Evolutionary conservation across 2,113 vertebrate genomes (phyloP), one percentile per base, ranked within the genome.

Genomic region (Loxodonta africana): DNA sequence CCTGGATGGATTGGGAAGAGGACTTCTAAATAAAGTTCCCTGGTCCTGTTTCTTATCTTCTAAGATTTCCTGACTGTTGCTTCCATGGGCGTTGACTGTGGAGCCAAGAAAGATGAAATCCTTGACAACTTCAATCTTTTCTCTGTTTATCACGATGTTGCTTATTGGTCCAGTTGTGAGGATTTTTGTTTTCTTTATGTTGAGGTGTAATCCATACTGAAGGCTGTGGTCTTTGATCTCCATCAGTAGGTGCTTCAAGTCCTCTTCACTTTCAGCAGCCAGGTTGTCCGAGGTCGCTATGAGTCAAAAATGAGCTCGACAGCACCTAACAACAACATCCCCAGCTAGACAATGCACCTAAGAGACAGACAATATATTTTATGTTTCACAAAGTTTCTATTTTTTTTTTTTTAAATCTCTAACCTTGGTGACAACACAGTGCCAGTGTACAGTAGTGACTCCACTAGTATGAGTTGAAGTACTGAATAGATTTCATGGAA

Each of bases 331-430:
- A 73, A n/a, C 71, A n/a, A 37, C 18, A 37, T 23, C 63, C 44
- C 92, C 48, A 33, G 46, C 46, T 15, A 57, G 74, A 77, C 9
- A 78, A 74, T 20, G 30, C 7, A 78, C 26, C 51, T 51, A 90
- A 67, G 48, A 8, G 48, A 23, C n/a, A 82, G 69, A 78, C 65
- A 69, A 46, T 30, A 21, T 12, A 80, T 53, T 83, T 37, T 76
- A 80, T 76, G 83, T 57, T 30, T 83, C 67, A 77, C 33, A 81
- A 67, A 20, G 21, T 60, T 48, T 48, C 63, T 57, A 37, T 37
- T 92, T 26, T 44, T 94, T 92, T 15, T 44, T 94, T 90, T 69
- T 23, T 4, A 88, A 57, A 33, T 71, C 41, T 94, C 65, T n/a
- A 8, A 2, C 44, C 28, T 80, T 18, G 11, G 2, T 25, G 6